These are phyloP conservation scores for Aurelia sp. DNA, from an alignment of 30 jellyfish, hydroid and myxozoan genomes.

Conservation along the genomic window DNA sequence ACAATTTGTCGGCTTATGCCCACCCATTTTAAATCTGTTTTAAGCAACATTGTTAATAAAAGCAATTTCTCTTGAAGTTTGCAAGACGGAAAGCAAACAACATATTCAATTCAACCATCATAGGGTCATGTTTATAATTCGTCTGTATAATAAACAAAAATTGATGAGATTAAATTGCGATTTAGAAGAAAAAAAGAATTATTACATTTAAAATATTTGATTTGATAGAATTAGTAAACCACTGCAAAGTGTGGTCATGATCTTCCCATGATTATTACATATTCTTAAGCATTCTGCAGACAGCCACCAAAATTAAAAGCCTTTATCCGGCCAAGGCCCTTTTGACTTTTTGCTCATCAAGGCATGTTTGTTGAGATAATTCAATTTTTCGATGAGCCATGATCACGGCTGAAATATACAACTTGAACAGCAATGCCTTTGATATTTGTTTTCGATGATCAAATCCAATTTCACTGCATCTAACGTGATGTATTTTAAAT, in stretches of 20 bases:
- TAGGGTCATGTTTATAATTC: not conserved
- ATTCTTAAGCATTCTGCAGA: not conserved
- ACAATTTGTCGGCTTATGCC: not conserved
- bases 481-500: too few species aligned
- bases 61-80: too few species aligned
- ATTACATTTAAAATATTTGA: slow-evolving; percentile 7
- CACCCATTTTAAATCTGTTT: slow-evolving; percentile 6
- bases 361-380: slow-evolving; percentile 23
- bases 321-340: too few species aligned
- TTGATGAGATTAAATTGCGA: slow-evolving; percentile 32
- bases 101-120: not conserved
- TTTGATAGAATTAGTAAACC: slow-evolving; percentile 29
- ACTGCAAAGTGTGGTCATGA: slow-evolving; percentile 17
- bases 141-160: slow-evolving; percentile 19
- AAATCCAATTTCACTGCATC: too few species aligned
- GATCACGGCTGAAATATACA: not conserved
- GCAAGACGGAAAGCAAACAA: too few species aligned
- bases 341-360: slow-evolving; percentile 15
- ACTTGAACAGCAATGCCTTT: too few species aligned
- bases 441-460: too few species aligned
- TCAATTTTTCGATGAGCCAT: slow-evolving; percentile 7
- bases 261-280: slow-evolving; percentile 19
- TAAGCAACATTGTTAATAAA: not conserved
- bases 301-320: slow-evolving; percentile 35
- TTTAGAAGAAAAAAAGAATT: slow-evolving; percentile 21